Evolutionary conservation across 1,140 invertebrate species (phyloP), one percentile per base, ranked within the genome.

Genomic region (Lepidostoma basale): DNA sequence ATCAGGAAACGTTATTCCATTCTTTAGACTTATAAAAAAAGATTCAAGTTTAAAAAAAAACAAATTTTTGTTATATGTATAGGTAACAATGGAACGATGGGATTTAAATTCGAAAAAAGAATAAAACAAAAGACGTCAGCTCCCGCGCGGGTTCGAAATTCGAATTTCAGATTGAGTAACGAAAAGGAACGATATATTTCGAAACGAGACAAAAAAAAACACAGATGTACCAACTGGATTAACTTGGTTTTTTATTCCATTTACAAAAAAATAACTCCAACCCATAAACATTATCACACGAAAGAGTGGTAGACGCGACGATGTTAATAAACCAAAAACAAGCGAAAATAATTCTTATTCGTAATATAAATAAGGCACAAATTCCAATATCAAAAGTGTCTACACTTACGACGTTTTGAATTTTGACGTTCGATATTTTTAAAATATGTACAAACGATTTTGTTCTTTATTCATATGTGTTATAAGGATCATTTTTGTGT

Each of bases 101-200:
- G n/a, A 22, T 49, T 25, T 10, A 49, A 25, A 49, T 49, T 26
- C 10, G 3, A 33, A 56, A 56, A 56, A 4, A 0, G 49, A 56
- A 56, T 30, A 36, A 12, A 36, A 56, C 16, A 39, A 30, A 56
- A 33, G 16, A 36, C 28, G 26, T 25, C 20, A n/a, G 45, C n/a
- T 49, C 45, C 18, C n/a, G n/a, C n/a, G n/a, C n/a, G 18, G 45
- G n/a, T 49, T 49, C 45, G 22, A 23, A 18, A 49, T 18, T 23
- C 20, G 45, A 22, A 3, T 14, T n/a, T n/a, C n/a, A 18, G 36
- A 56, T 56, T 56, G 52, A 56, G 52, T 56, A 56, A 22, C 28
- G 28, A 56, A 36, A 56, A 22, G 52, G 28, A 36, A 56, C 28
- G 18, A 39, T 2, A 56, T 56, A 36, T 56, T 56, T 18, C 30